Base-by-base conservation (phyloP, 2,888 invertebrate species). In the Pyrgus malvae region DNA sequence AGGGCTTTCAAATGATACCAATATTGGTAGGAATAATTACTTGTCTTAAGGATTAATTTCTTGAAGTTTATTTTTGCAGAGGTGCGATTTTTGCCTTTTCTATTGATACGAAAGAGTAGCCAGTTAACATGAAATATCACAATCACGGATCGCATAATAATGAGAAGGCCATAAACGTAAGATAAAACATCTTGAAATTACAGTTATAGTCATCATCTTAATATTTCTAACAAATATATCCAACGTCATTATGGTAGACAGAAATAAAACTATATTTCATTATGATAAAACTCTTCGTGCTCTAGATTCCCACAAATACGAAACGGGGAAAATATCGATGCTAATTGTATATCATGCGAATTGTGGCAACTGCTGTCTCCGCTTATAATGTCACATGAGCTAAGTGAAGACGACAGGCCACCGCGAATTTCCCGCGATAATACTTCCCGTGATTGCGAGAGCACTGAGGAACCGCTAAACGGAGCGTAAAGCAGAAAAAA, bases 401-500 rank as follows among this genome's bases (percentile, higher is more conserved):
- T 72, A 82, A 85, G 69, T 64, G 70, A 68, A 80, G 62, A 61
- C 75, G 87, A 85, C 80, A 67, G 67, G 62, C 61, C 64, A 61
- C 60, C 55, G 64, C 59, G 59, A 60, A 56, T 62, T 58, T 40
- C 61, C 50, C 56, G 60, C 70, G 68, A 73, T 71, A 70, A 68
- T 73, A 76, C 75, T 74, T 74, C 68, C 61, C 69, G 78, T 80
- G 81, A 83, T 84, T 84, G 80, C 70, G 50, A 78, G 70, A 74
- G 71, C 70, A 68, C 69, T 67, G 70, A 72, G 64, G 76, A 77
- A 80, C 84, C 83, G 85, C 85, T 85, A 85, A 90, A 86, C 87
- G 82, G 87, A 87, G 89, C 87, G 83, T 81, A 81, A 84, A 85
- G 80, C 82, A 81, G 82, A 88, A 89, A 87, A 89, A 89, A 83